Evolutionary conservation across 2,797 vertebrate species (phyloP), one percentile per base, ranked within the genome.

Genomic region (Zonotrichia albicollis): DNA sequence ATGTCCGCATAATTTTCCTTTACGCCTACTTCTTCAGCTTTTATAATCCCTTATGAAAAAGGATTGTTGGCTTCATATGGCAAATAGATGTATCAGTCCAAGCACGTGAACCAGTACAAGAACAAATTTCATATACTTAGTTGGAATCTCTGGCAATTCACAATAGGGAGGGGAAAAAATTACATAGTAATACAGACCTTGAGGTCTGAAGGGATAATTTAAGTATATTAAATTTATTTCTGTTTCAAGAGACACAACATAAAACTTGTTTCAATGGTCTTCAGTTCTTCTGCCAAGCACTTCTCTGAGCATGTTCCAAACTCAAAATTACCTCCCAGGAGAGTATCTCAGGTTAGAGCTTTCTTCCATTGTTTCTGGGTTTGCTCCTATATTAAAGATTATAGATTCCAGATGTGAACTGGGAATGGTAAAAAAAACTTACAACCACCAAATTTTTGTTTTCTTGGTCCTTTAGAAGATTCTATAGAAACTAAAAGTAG

Each of bases 351-450:
- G 92, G 91, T 93, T 92, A 51, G 80, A 90, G 27, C 17, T 67
- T 72, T 60, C 82, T 92, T 92, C 57, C 61, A 77, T 42, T 95
- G 76, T 90, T 94, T 76, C 73, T 91, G 66, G 36, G 51, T 87
- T 89, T 94, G 64, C 40, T 93, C 55, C 62, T 73, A 64, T 36
- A 64, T 45, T 91, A 72, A 14, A 64, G 34, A 62, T 83, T 90
- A 96, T 79, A 78, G 73, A 20, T 91, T 94, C 70, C 94, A 97
- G 87, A 96, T 96, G 91, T 76, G 76, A 92, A 75, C 22, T 26
- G 27, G 23, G 51, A 34, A 89, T 13, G 8, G 62, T n/a, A 84
- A 90, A 89, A 89, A 81, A 60, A 18, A 34, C 19, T 83, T 66
- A 67, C 8, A 72, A 70, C 34, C 34, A 83, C 46, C 54, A 81